These are phyloP conservation scores for Parapsyche elsis DNA, from an alignment of 1,140 invertebrate genomes.

Conservation along the genomic window DNA sequence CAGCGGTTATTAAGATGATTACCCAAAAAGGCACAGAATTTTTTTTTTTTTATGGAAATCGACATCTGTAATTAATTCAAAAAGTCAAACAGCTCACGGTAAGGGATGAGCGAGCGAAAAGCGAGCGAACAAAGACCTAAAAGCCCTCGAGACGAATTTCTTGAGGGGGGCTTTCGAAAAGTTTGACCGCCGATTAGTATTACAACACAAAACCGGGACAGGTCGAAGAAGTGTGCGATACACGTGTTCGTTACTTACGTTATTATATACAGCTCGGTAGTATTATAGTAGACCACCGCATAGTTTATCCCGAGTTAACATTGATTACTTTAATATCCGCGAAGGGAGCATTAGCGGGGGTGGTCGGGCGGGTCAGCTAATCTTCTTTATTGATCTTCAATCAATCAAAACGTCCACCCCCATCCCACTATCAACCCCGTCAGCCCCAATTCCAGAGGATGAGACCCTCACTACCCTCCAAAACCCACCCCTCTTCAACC, in stretches of 20 bases:
- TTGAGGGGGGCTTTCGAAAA: not conserved
- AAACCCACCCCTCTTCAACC: not conserved
- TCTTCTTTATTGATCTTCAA: slow-evolving; percentile 55
- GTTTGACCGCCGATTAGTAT: too few relatives aligned
- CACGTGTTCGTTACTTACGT: too few relatives aligned
- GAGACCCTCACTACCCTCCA: not conserved
- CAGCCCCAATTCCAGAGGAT: slow-evolving; percentile 12
- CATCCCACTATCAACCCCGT: not conserved
- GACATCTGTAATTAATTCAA: not conserved
- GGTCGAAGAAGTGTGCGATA: not conserved
- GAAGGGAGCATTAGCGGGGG: slow-evolving; percentile 37
- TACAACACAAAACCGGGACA: too few relatives aligned
- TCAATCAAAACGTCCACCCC: slow-evolving; percentile 52
- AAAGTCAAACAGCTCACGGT: not conserved
- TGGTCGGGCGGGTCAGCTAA: slow-evolving; percentile 45
- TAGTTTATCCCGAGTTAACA: slow-evolving; percentile 47
- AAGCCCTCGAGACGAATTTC: not conserved
- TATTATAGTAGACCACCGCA: slow-evolving; percentile 18
- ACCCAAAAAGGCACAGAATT: not conserved
- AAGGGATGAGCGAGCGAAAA: not conserved
- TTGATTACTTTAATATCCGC: slow-evolving; percentile 51
- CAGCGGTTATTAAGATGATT: not conserved
- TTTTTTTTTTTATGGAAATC: not conserved
- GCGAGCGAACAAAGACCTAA: not conserved
- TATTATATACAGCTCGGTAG: too few relatives aligned